Evolutionary conservation across 37 sponge, comb jelly and placozoan species (phyloP).

Genomic region (Oscarella lobularis): DNA sequence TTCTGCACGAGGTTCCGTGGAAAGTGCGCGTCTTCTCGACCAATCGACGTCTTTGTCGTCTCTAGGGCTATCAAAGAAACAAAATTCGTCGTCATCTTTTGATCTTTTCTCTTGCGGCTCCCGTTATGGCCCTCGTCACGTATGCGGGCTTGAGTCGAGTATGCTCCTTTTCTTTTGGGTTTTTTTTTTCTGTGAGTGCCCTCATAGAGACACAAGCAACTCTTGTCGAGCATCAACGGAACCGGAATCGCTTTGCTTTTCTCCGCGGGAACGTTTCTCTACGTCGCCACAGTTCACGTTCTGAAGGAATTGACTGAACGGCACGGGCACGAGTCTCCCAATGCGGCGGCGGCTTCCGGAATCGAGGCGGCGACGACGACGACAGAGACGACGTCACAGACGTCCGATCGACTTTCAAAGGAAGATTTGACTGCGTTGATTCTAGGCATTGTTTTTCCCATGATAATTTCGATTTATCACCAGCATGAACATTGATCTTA

Average conservation of each 20-base stretch:
- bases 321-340: not conserved
- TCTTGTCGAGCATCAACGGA: not conserved
- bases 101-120: slow-evolving; percentile 82
- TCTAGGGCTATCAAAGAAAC: slow-evolving; percentile 70
- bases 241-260: slow-evolving; percentile 93
- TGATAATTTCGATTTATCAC: too few species aligned
- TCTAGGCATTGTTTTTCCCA: too few species aligned
- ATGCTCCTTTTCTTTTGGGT: slow-evolving; percentile 4
- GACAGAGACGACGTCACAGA: too few species aligned
- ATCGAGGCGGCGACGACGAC: too few species aligned
- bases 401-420: too few species aligned
- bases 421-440: too few species aligned
- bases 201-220: not conserved
- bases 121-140: slow-evolving; percentile 61
- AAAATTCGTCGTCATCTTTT: slow-evolving; percentile 66
- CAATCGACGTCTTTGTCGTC: too few species aligned
- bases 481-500: too few species aligned
- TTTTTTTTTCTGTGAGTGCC: not conserved
- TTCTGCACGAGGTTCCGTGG: slow-evolving; percentile 78
- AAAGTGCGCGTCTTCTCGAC: not conserved
- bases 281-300: slow-evolving; percentile 98
- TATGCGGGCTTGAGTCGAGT: slow-evolving; percentile 68
- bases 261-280: slow-evolving; percentile 98
- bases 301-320: slow-evolving; percentile 60
- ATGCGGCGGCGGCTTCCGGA: not conserved